Conservation (phyloP, 2,888 invertebrate species). For the Zygothrica quintamaculata region DNA sequence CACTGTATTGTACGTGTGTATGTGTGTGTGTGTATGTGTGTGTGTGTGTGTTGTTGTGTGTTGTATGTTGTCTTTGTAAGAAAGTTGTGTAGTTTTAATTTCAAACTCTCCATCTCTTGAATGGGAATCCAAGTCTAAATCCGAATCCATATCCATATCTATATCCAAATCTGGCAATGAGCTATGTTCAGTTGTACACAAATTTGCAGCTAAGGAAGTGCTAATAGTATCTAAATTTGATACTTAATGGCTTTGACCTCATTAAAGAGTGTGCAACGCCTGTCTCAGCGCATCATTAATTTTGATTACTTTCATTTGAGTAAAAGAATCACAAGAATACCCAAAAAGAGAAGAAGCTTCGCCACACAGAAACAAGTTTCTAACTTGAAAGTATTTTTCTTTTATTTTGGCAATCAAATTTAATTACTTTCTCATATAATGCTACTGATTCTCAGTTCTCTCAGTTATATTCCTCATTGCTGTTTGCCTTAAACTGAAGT, state of each 20-base stretch:
- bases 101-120: constrained; percentile 41
- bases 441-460: constrained; percentile 25
- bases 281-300: constrained; percentile 63
- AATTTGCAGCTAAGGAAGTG: constrained; percentile 81
- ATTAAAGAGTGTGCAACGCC: constrained; percentile 65
- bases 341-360: too few species aligned
- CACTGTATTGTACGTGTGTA: too few species aligned
- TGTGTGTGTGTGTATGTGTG: too few species aligned
- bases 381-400: background rate
- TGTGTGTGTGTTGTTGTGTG: too few species aligned
- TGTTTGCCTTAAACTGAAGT: too few species aligned
- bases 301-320: constrained; percentile 77
- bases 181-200: constrained; percentile 58
- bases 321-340: constrained; percentile 5
- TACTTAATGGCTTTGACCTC: constrained; percentile 77
- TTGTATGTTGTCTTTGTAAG: constrained; percentile 56
- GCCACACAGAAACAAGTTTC: constrained; percentile 8
- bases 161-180: too few species aligned
- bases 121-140: background rate
- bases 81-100: constrained; percentile 70
- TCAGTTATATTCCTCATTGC: too few species aligned
- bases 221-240: constrained; percentile 75
- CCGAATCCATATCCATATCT: background rate
- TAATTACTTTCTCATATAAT: constrained; percentile 33
- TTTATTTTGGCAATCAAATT: constrained; percentile 66